Conservation (phyloP, 2,888 invertebrate species). For the Phaonia tiefii region DNA sequence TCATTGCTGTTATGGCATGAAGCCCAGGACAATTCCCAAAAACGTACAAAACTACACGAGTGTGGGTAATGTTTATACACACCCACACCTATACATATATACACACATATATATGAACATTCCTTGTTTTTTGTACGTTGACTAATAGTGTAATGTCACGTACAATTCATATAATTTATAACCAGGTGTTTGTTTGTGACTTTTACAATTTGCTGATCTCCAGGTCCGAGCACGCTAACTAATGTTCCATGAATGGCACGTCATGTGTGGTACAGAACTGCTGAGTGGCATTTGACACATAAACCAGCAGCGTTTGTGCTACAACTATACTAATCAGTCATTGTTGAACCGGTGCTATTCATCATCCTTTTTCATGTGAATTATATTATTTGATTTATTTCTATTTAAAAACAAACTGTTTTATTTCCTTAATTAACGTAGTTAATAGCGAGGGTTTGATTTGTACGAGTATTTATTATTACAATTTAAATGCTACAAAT, state of each 20-base stretch:
- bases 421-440: too few relatives aligned
- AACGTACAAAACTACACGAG: neutral
- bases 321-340: neutral
- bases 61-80: too few relatives aligned
- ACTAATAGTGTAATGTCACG: conserved; percentile 46
- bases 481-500: too few relatives aligned
- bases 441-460: too few relatives aligned
- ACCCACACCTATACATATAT: too few relatives aligned
- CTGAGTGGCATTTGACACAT: neutral
- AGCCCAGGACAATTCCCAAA: too few relatives aligned
- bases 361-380: too few relatives aligned
- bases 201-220: conserved; percentile 34
- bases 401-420: neutral
- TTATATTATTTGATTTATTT: too few relatives aligned
- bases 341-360: neutral
- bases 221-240: neutral
- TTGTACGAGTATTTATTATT: too few relatives aligned
- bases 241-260: conserved; percentile 24
- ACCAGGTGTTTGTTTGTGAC: conserved; percentile 60
- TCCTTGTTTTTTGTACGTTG: too few relatives aligned
- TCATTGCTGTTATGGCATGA: neutral
- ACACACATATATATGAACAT: too few relatives aligned
- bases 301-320: neutral
- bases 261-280: conserved; percentile 2
- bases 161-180: conserved; percentile 62